Base-by-base conservation (phyloP, 2,113 vertebrate species). In the Speoplatyrhinus poulsoni region DNA sequence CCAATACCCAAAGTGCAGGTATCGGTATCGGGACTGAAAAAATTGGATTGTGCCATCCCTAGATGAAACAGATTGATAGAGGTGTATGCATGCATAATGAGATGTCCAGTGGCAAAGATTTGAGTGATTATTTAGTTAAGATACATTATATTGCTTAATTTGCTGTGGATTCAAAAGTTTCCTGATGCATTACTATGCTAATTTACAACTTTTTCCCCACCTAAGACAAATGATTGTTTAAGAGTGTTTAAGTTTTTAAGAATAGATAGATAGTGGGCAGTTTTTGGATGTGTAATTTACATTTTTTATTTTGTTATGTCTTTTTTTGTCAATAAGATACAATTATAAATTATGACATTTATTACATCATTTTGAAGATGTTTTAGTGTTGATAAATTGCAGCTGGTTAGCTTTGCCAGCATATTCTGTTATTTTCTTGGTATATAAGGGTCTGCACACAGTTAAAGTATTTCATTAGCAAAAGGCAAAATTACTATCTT, bases 141-240 rank as follows among this genome's bases (percentile, higher is more conserved):
- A 58, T 73, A 41, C 5, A 58, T 79, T 78, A 59, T 16, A 55
- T 49, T 41, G 32, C 61, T 70, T 36, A 46, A 12, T 76, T 68
- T 15, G 12, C 16, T 48, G 53, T 67, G 57, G 53, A 60, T 74
- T 41, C 7, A 6, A 8, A 2, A 41, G 26, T 26, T 26, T 26
- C 36, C 36, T 41, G 36, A 6, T 41, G 0, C 36, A 41, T 7
- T 41, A 8, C 49, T 48, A 72, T 62, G 33, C 52, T 61, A 69
- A 87, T 72, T 65, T 9, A 10, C 49, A 66, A 53, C 69, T 65
- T 62, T 46, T 17, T 55, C 58, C 64, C 72, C 73, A 81, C 58
- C 63, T 59, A 65, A 85, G 80, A 85, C 80, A 65, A 19, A 76
- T 75, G 80, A 88, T 87, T 85, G 55, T 57, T 57, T 57, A 8